Base-by-base conservation (phyloP, 2,797 vertebrate species). In the Neosilurus hyrtlii region DNA sequence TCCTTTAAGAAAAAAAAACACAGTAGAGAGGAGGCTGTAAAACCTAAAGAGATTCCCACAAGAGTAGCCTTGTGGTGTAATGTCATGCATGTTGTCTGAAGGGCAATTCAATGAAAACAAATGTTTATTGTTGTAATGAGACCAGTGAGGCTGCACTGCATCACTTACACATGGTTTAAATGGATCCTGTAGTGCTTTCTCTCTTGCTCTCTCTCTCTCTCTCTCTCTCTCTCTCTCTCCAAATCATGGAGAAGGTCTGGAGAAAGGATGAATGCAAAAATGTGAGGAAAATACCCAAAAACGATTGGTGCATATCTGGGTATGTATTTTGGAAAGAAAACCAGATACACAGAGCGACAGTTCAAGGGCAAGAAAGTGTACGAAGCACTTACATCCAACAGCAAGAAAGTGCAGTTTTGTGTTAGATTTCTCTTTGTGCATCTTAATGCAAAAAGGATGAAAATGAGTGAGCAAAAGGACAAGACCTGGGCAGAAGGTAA, bases 381-480 rank as follows among this genome's bases (percentile, higher is more conserved):
- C 70, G 26, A 78, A 78, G 49, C 76, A 83, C 75, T 75, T 57
- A 61, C 52, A 81, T 77, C 57, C 35, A 78, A 82, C 63, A 66
- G 74, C 70, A 68, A 66, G 65, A 51, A 65, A 75, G 62, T 75
- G 59, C 59, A 81, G 43, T 80, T 89, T 87, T 88, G 80, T 80
- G 88, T 89, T 88, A 87, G 89, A 88, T 89, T 86, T 86, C 84
- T 80, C 88, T 73, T 89, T 90, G 91, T 35, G 24, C 22, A 43
- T 66, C 18, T 51, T 12, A 37, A 56, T 49, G 12, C 14, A 76
- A 83, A 35, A 74, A 73, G 26, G 52, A 43, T 67, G 78, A 76
- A 35, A 37, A 67, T 15, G 71, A 76, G n/a, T 71, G n/a, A 76
- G 70, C 54, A 59, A 59, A 10, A n/a, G 51, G 9, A 20, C 9